phyloP scores from a whole-genome alignment of 1,140 invertebrate species.

The Bactericera cockerelli region DNA sequence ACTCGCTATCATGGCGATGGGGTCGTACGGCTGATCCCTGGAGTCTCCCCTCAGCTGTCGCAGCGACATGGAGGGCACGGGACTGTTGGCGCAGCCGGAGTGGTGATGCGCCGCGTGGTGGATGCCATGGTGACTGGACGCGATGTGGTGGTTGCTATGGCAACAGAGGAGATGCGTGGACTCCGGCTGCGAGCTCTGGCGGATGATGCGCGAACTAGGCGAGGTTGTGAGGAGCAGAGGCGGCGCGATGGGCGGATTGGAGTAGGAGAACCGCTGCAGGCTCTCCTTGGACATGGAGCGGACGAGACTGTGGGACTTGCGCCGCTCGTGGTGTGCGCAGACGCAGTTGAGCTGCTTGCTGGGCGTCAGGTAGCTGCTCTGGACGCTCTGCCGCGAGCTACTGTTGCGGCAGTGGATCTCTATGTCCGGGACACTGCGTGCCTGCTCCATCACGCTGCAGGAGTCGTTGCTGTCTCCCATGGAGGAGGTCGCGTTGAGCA shows the following conservation, averaged over 20 bases:
- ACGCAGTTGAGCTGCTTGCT: slow-evolving; percentile 32
- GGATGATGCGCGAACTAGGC: slow-evolving; percentile 56
- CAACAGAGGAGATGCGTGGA: slow-evolving; percentile 25
- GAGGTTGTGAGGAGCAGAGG: slow-evolving; percentile 52
- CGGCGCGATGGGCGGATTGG: slow-evolving; percentile 33
- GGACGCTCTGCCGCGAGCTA: slow-evolving; percentile 25
- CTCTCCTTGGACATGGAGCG: slow-evolving; percentile 38
- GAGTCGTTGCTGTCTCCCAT: slow-evolving; percentile 64
- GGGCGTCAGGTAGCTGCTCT: slow-evolving; percentile 29
- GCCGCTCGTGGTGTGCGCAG: slow-evolving; percentile 23
- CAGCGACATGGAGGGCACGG: slow-evolving; percentile 43
- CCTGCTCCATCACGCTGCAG: slow-evolving; percentile 32
- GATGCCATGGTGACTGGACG: slow-evolving; percentile 20
- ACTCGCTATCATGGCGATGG: slow-evolving; percentile 91
- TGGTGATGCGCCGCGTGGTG: slow-evolving; percentile 36
- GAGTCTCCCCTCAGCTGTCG: slow-evolving; percentile 54
- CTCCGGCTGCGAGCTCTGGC: slow-evolving; percentile 82
- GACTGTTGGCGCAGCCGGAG: slow-evolving; percentile 34
- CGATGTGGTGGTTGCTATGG: slow-evolving; percentile 12
- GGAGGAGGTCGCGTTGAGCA: slow-evolving; percentile 41
- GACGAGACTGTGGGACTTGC: slow-evolving; percentile 28
- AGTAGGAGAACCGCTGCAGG: slow-evolving; percentile 27
- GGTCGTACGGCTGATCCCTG: slow-evolving; percentile 42
- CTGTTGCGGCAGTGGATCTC: slow-evolving; percentile 59
- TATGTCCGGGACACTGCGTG: slow-evolving; percentile 65